Percentiles rank a stretch among this genome's conserved stretches.
Conservation (phyloP, 2,113 vertebrate genomes). For the Vidua macroura region DNA sequence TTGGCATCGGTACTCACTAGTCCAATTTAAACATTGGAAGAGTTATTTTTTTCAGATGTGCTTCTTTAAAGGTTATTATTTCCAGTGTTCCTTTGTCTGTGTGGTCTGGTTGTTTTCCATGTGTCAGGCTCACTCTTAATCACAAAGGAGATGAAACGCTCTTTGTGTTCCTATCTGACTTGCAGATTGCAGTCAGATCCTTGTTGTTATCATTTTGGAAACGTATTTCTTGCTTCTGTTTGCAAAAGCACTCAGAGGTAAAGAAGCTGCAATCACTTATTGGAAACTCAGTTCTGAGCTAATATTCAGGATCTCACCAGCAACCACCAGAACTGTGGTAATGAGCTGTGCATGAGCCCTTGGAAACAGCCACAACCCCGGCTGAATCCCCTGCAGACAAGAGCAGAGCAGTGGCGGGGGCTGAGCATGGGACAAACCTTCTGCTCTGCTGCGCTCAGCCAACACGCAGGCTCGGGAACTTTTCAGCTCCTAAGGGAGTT, state of each 20-base stretch:
- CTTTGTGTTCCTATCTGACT: conserved; percentile 40
- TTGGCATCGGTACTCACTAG: conserved; percentile 34
- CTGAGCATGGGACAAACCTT: background rate
- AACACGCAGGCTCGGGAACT: background rate
- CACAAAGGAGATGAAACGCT: conserved; percentile 45
- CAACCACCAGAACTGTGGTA: background rate
- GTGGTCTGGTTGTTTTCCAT: conserved; percentile 44
- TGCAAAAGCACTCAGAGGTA: background rate
- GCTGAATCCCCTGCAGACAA: background rate
- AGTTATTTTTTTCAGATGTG: conserved; percentile 40
- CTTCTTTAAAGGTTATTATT: conserved; percentile 52
- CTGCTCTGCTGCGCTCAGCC: fast-evolving
- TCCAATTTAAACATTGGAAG: conserved; percentile 24
- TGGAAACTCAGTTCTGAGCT: background rate
- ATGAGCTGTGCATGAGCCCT: background rate
- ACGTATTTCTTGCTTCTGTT: background rate
- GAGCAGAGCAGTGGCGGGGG: background rate
- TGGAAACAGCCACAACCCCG: background rate
- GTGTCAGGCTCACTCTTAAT: conserved; percentile 35
- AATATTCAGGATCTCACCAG: background rate
- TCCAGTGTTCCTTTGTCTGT: conserved; percentile 41
- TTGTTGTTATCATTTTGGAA: background rate
- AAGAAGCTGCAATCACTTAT: background rate
- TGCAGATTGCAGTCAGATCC: conserved; percentile 27
- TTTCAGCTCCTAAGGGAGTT: background rate